Conservation (phyloP, 2,888 invertebrate species). For the Polylopha cassiicola region DNA sequence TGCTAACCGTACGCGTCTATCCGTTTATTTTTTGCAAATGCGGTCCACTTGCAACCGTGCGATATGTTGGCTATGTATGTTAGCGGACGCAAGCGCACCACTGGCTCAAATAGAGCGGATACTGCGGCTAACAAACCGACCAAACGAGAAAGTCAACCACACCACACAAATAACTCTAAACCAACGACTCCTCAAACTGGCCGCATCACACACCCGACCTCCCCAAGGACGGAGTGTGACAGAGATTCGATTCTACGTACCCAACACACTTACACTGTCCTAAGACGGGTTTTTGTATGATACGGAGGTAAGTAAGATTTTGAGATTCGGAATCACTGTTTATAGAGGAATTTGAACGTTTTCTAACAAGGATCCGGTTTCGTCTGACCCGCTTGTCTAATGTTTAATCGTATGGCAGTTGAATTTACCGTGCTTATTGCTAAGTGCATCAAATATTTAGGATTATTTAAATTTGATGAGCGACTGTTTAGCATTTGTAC, state of each 20-base stretch:
- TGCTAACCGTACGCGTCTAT: slow-evolving; percentile 33
- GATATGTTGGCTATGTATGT: slow-evolving; percentile 72
- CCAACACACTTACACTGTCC: slow-evolving; percentile 44
- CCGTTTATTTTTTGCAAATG: slow-evolving; percentile 64
- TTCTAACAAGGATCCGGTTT: slow-evolving; percentile 21
- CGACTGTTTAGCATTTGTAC: too few relatives aligned
- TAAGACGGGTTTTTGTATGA: slow-evolving; percentile 59
- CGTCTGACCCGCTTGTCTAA: slow-evolving; percentile 14
- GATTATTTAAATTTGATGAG: too few relatives aligned
- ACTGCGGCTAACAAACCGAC: slow-evolving; percentile 43
- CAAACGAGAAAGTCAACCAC: slow-evolving; percentile 40
- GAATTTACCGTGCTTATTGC: neutral
- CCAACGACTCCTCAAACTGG: slow-evolving; percentile 25
- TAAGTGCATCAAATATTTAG: too few relatives aligned
- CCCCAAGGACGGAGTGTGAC: slow-evolving; percentile 66
- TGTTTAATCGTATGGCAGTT: slow-evolving; percentile 12
- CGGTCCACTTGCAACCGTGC: slow-evolving; percentile 67
- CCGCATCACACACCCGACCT: slow-evolving; percentile 52
- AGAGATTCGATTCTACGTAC: slow-evolving; percentile 59
- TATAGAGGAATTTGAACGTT: slow-evolving; percentile 22
- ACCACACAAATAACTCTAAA: slow-evolving; percentile 1
- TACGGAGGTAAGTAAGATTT: slow-evolving; percentile 48
- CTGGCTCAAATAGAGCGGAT: slow-evolving; percentile 71
- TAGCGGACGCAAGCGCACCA: slow-evolving; percentile 64
- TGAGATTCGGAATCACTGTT: slow-evolving; percentile 27